Evolutionary conservation across 2,888 invertebrate genomes (phyloP).

Genomic region (Hartigia nigra): DNA sequence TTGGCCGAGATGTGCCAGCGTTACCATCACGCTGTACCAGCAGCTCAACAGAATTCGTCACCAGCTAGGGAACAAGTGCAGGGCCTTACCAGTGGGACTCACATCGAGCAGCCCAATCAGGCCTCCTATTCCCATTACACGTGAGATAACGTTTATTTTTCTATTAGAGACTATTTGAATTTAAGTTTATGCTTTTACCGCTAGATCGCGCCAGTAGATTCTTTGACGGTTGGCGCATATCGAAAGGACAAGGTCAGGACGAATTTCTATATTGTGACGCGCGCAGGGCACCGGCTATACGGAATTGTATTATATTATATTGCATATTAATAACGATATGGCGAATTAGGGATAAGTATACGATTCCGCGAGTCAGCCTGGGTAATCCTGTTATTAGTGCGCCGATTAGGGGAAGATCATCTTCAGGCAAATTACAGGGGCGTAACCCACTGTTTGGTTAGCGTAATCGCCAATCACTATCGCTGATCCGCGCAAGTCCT

Average conservation of each 20-base stretch:
- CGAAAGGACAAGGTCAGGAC: not conserved
- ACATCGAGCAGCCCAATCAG: conserved; percentile 59
- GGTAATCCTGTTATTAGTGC: conserved; percentile 65
- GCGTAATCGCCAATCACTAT: conserved; percentile 63
- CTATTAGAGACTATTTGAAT: not conserved
- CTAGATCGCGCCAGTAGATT: not conserved
- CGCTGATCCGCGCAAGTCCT: conserved; percentile 43
- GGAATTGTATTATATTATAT: conserved; percentile 43
- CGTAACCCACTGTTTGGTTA: conserved; percentile 64
- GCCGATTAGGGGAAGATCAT: conserved; percentile 63
- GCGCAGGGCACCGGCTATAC: conserved; percentile 16
- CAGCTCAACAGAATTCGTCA: conserved; percentile 57
- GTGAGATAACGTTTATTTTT: conserved; percentile 47
- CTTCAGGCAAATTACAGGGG: conserved; percentile 63
- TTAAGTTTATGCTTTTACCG: not conserved
- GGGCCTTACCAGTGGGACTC: conserved; percentile 55
- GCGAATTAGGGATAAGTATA: conserved; percentile 64
- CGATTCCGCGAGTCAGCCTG: conserved; percentile 54
- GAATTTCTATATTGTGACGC: conserved; percentile 30
- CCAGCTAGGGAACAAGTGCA: conserved; percentile 63
- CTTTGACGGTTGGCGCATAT: not conserved
- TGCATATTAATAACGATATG: conserved; percentile 60
- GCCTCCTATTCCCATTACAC: conserved; percentile 65
- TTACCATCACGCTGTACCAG: conserved; percentile 63
- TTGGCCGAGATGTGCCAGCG: conserved; percentile 67